Evolutionary conservation across 1,140 invertebrate genomes (phyloP).

Genomic region (Drosophila albomicans): DNA sequence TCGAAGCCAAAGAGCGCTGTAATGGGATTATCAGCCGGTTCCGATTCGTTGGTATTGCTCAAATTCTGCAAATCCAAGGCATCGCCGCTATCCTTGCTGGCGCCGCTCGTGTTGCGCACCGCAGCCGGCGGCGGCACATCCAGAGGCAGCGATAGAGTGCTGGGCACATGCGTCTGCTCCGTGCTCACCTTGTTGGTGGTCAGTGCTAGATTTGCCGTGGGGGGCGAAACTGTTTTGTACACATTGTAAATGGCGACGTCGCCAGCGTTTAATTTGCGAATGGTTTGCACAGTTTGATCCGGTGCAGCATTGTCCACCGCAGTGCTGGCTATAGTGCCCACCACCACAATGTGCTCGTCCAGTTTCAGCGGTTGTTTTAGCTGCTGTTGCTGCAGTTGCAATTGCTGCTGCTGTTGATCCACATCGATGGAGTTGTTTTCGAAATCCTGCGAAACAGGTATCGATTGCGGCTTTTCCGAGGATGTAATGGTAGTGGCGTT

Average conservation of each 20-base stretch:
- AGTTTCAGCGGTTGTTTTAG: conserved; percentile 52
- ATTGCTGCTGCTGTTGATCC: conserved; percentile 62
- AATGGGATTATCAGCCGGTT: conserved; percentile 76
- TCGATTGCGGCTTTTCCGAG: conserved; percentile 67
- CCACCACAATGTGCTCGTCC: conserved; percentile 69
- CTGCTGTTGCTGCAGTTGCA: conserved; percentile 62
- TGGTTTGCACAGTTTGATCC: conserved; percentile 49
- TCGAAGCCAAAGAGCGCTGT: conserved; percentile 73
- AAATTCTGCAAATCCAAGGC: conserved; percentile 73
- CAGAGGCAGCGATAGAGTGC: conserved; percentile 47
- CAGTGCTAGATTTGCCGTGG: conserved; percentile 68
- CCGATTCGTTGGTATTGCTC: conserved; percentile 77
- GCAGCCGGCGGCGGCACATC: conserved; percentile 61
- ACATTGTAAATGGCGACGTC: conserved; percentile 69
- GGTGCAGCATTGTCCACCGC: conserved; percentile 51
- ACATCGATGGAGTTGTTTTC: conserved; percentile 84
- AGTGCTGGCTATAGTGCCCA: conserved; percentile 72
- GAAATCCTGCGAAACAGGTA: conserved; percentile 72
- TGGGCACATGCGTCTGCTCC: conserved; percentile 48
- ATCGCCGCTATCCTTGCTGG: conserved; percentile 57
- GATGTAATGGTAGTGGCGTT: conserved; percentile 51
- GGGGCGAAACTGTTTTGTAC: conserved; percentile 78
- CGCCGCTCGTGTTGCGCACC: conserved; percentile 60
- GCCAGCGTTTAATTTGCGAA: conserved; percentile 67
- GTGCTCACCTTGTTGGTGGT: conserved; percentile 79